Conservation (phyloP, 1,140 invertebrate species). For the Aphis gossypii region DNA sequence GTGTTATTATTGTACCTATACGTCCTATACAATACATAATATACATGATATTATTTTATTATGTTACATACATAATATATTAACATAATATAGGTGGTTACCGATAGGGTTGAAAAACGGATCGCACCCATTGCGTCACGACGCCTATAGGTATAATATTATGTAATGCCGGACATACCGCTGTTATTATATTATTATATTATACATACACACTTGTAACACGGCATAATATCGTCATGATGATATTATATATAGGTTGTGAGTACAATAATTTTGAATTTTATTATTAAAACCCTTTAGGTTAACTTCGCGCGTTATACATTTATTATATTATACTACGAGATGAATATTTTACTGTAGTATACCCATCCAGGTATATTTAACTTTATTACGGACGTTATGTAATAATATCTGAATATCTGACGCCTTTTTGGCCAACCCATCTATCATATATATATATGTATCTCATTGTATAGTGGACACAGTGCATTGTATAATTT, state of each 20-base stretch:
- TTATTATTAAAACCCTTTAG: not conserved
- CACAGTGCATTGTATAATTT: not conserved
- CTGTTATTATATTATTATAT: constrained; percentile 8
- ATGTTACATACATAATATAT: too few species aligned
- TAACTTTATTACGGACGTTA: not conserved
- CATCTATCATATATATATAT: not conserved
- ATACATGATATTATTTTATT: not conserved
- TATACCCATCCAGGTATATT: not conserved
- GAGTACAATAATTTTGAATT: constrained; percentile 2
- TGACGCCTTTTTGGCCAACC: not conserved
- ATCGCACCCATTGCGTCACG: constrained; percentile 2
- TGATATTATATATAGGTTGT: not conserved
- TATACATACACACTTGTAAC: not conserved
- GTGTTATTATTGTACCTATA: not conserved
- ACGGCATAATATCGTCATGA: not conserved
- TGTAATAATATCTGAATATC: not conserved
- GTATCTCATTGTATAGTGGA: not conserved
- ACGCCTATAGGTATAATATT: not conserved
- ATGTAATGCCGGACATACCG: not conserved
- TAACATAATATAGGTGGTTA: not conserved
- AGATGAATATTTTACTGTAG: not conserved
- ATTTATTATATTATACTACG: not conserved
- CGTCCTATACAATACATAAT: not conserved
- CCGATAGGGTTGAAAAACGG: constrained; percentile 30
- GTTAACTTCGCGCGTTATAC: not conserved